Evolutionary conservation across 2,888 invertebrate species (phyloP), one percentile per base, ranked within the genome.

Genomic region (Sphecodes monilicornis): DNA sequence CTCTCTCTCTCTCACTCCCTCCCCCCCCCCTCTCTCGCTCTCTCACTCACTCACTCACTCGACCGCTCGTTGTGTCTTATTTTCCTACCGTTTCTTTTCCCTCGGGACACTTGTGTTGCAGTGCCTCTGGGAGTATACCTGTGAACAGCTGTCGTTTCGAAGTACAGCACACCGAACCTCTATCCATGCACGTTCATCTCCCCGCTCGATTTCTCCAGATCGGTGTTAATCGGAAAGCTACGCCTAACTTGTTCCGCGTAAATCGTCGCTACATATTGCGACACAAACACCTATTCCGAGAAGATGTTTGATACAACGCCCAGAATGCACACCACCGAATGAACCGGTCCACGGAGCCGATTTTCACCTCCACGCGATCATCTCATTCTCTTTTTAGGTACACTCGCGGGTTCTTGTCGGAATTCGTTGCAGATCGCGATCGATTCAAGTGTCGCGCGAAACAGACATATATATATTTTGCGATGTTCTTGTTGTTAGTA

Each of bases 91-190:
- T 78, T 76, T 81, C 78, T 86, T 75, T 80, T 90, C 90, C 86
- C 84, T 85, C 80, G 90, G 89, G 90, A 90, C 90, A 90, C 90
- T 90, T 90, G 90, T 85, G 82, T 41, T 50, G 82, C 85, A 86
- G 87, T 89, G 83, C 78, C 69, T 88, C 78, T 83, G 79, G 77
- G 85, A 78, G 69, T 86, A 77, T 81, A 79, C 85, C 78, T 83
- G 78, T 71, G 86, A 90, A 90, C 90, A 90, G 90, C 90, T 90
- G 90, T 90, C 86, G 88, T 60, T 84, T 50, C 66, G 32, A 32
- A 50, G 29, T 71, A 22, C 26, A 68, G 11, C 32, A 57, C 46
- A 32, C 78, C 54, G 72, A 66, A 66, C 57, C 50, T 41, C 43
- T 66, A n/a, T 79, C 26, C 72, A 26, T 46, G 60, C 39, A 76